Evolutionary conservation across 2,888 invertebrate species (phyloP), one percentile per base, ranked within the genome.

Genomic region (Melinopterus prodromus): DNA sequence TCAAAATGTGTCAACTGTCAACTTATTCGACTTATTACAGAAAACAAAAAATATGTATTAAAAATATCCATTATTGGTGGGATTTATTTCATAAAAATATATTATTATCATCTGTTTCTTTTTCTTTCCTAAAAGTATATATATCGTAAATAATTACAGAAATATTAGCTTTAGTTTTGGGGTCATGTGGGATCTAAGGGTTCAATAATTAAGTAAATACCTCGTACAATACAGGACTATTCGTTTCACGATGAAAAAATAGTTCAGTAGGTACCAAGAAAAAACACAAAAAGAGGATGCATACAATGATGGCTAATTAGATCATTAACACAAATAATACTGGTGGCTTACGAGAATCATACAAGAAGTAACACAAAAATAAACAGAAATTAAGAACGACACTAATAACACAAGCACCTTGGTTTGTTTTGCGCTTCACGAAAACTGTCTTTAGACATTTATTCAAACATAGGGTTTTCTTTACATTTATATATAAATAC

Each of bases 21-120:
- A 53, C 53, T 53, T 53, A 53, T 53, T 53, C 53, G 53, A 53
- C 53, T 77, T 76, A 71, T 77, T 77, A 80, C 80, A 78, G 80
- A 80, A 80, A 80, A 80, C 76, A 76, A 79, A 74, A 78, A 36
- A 78, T 75, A 35, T 74, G 77, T 80, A 80, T 80, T 75, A 80
- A 80, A 80, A 80, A 80, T 80, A 80, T 53, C 53, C 53, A 53
- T 1, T 53, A 53, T 53, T 7, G 9, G 7, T 53, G 12, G 53
- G 53, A 53, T 9, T 53, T 53, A 2, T 53, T 53, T 53, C 53
- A 53, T 53, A 53, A 53, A 53, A 53, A 53, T 53, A 53, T 53
- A 53, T 53, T 53, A 53, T 53, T 53, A 53, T 53, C 53, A 53
- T 53, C 53, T 53, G 53, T 53, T 53, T 53, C 53, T 53, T 53